Conservation (phyloP, 2,888 invertebrate genomes). For the Diadegma fenestrale region DNA sequence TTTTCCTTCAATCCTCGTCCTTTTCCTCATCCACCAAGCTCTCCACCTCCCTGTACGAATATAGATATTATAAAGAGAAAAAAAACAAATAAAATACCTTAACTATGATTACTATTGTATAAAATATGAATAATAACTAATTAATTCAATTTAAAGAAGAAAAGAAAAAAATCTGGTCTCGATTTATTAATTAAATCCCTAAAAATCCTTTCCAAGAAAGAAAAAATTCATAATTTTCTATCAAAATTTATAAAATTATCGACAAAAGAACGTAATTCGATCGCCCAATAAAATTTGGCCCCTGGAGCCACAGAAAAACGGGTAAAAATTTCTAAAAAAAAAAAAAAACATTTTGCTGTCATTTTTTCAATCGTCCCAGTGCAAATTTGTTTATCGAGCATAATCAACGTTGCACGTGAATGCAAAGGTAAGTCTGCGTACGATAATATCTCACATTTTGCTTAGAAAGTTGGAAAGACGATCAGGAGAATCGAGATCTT, state of each 20-base stretch:
- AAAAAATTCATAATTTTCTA: neutral
- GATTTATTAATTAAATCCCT: neutral
- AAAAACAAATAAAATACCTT: slow-evolving; percentile 83
- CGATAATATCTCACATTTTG: slow-evolving; percentile 17
- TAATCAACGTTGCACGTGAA: neutral
- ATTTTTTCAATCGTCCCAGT: neutral
- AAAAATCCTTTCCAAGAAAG: neutral
- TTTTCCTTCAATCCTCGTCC: slow-evolving; percentile 23
- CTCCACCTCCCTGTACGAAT: slow-evolving; percentile 80
- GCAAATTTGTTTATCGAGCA: neutral
- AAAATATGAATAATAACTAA: slow-evolving; percentile 85
- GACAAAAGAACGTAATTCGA: neutral
- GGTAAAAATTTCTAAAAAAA: too few relatives aligned
- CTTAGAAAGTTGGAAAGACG: slow-evolving; percentile 29
- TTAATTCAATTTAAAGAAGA: slow-evolving; percentile 82
- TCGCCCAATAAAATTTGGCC: neutral
- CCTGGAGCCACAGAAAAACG: too few relatives aligned
- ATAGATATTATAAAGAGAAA: slow-evolving; percentile 81
- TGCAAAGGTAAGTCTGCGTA: slow-evolving; percentile 30
- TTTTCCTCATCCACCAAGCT: slow-evolving; percentile 30
- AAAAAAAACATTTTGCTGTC: neutral
- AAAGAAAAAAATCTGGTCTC: slow-evolving; percentile 6
- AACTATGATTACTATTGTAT: slow-evolving; percentile 84
- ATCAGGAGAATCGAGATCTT: slow-evolving; percentile 20
- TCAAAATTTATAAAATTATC: neutral